Conservation (phyloP, 1,140 invertebrate genomes). For the Ctenoplectra terminalis region DNA sequence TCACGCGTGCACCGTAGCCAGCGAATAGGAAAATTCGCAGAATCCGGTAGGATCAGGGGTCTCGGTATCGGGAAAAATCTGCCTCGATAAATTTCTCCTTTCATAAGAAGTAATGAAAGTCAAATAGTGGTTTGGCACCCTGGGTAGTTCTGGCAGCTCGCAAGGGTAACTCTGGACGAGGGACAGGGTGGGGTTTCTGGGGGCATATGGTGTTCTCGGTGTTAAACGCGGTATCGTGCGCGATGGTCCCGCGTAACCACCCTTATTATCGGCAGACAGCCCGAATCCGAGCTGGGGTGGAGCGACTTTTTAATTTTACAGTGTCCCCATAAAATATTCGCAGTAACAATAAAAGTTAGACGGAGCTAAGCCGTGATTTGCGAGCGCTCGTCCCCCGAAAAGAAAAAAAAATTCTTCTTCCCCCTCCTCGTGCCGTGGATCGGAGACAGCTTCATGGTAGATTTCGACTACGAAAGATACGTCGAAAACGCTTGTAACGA, state of each 20-base stretch:
- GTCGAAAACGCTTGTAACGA: conserved; percentile 10
- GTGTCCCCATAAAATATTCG: conserved; percentile 81
- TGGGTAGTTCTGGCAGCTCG: conserved; percentile 68
- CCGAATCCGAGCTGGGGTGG: conserved; percentile 59
- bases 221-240: conserved; percentile 37
- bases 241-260: conserved; percentile 58
- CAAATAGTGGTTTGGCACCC: conserved; percentile 81
- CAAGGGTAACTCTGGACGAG: conserved; percentile 28
- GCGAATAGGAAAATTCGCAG: conserved; percentile 62
- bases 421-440: not conserved
- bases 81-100: conserved; percentile 69
- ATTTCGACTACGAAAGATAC: not conserved
- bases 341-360: conserved; percentile 76
- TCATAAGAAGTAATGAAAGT: conserved; percentile 82
- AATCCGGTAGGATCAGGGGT: conserved; percentile 35
- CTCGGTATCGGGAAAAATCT: conserved; percentile 51
- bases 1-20: conserved; percentile 25
- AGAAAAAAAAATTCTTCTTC: not conserved
- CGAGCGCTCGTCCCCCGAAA: conserved; percentile 58
- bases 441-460: not conserved
- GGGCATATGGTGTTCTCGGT: conserved; percentile 75
- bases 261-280: conserved; percentile 75
- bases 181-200: not conserved
- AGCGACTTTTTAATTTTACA: conserved; percentile 82
- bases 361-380: conserved; percentile 79